Percentiles rank a stretch among this genome's conserved stretches.
phyloP scores from a whole-genome alignment of 2,113 vertebrate genomes.

The Nothocercus julius region DNA sequence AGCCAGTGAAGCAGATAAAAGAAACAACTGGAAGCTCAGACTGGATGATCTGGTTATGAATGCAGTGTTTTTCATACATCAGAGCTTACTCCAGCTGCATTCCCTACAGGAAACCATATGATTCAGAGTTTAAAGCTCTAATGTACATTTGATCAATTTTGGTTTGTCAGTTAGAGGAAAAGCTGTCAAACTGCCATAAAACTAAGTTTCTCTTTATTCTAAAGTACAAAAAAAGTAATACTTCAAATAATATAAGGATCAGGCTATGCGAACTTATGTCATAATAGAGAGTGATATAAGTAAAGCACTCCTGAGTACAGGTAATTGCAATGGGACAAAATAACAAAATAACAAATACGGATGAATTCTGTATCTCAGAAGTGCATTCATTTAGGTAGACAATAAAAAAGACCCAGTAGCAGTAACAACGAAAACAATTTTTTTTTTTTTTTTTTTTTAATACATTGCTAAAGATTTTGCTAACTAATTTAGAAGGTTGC shows the following conservation, averaged over 20 bases:
- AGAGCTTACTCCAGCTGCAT: constrained; percentile 37
- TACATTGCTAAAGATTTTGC: neutral
- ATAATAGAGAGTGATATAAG: neutral
- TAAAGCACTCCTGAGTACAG: neutral
- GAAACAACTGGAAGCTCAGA: neutral
- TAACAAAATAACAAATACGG: constrained; percentile 22
- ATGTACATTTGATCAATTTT: constrained; percentile 70
- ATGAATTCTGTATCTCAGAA: neutral
- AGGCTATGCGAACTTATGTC: neutral
- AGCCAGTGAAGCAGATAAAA: neutral
- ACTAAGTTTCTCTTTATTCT: constrained; percentile 39
- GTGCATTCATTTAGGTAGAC: neutral
- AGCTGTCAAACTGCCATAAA: constrained; percentile 68
- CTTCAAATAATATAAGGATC: constrained; percentile 17
- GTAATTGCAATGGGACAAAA: neutral
- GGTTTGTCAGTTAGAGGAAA: constrained; percentile 63
- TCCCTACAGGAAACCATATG: constrained; percentile 37
- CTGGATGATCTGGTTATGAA: constrained; percentile 6
- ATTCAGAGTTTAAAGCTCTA: constrained; percentile 63
- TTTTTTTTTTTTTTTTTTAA: neutral
- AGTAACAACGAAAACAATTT: neutral
- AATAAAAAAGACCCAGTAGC: neutral
- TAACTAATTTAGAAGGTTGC: neutral
- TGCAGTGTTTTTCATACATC: constrained; percentile 29
- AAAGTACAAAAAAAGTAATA: constrained; percentile 50